Conservation (phyloP, 2,113 vertebrate species). For the Tetraodon nigroviridis region DNA sequence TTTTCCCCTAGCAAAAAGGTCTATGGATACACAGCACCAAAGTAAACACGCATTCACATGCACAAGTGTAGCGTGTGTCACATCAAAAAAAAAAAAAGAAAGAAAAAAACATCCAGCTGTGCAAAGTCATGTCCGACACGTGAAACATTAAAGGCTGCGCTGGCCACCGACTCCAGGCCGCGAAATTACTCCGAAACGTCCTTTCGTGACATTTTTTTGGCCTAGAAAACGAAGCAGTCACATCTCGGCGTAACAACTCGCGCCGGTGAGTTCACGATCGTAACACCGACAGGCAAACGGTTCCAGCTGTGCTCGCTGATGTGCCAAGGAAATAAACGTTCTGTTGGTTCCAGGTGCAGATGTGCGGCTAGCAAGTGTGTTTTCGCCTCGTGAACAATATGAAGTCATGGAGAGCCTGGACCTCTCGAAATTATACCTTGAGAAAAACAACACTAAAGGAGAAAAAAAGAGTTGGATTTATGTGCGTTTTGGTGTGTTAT, state of each 20-base stretch:
- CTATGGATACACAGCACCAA: constrained; percentile 43
- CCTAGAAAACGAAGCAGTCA: constrained; percentile 11
- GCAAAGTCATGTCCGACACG: constrained; percentile 37
- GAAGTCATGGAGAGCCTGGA: neutral
- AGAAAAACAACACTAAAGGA: constrained; percentile 16
- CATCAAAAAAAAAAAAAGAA: constrained; percentile 50
- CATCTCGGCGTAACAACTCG: constrained; percentile 21
- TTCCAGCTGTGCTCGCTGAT: constrained; percentile 36
- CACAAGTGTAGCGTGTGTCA: constrained; percentile 37
- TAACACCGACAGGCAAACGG: constrained; percentile 26
- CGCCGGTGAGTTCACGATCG: constrained; percentile 19
- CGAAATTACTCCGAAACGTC: constrained; percentile 11
- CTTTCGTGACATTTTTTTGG: constrained; percentile 16
- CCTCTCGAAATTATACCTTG: neutral
- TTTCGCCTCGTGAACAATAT: constrained; percentile 25
- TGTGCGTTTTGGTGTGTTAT: constrained; percentile 20
- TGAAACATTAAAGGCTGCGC: constrained; percentile 27
- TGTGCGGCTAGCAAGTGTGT: constrained; percentile 8
- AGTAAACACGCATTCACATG: constrained; percentile 42
- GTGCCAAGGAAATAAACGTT: constrained; percentile 29
- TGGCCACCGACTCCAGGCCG: constrained; percentile 25
- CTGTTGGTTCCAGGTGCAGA: constrained; percentile 32
- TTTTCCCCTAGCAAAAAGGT: constrained; percentile 30
- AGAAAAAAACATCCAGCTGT: constrained; percentile 16
- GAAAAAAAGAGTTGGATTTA: constrained; percentile 22